Evolutionary conservation across 2,888 invertebrate species (phyloP), one percentile per base, ranked within the genome.

Genomic region (Zygaena filipendulae): DNA sequence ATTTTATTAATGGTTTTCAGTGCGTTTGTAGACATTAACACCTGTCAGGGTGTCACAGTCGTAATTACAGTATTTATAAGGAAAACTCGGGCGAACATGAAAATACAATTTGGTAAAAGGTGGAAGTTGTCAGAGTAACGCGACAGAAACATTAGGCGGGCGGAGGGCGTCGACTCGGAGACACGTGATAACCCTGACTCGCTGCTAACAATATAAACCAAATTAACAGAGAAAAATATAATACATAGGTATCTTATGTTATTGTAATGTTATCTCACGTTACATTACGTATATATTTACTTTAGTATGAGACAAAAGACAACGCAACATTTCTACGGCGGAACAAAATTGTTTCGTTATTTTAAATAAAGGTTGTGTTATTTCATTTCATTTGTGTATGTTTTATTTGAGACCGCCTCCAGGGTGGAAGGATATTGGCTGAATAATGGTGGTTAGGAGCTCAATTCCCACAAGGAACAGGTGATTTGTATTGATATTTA

Each of bases 1-100:
- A 54, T 53, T 49, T 54, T 52, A 43, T 55, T 64, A 70, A 70
- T 64, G 56, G 56, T 52, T 4, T 54, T 52, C 59, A 52, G 67
- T 71, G 63, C 63, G 56, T 62, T 48, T 45, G 58, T 53, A 59
- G 55, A 63, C 70, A 74, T 79, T 72, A 75, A 60, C 68, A 62
- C 62, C 71, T 75, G 77, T 72, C 77, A 62, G 57, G 43, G 52
- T 57, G 64, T 59, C 58, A 56, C 61, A 66, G 64, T 67, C 69
- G 71, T 79, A 77, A 79, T 79, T 72, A 77, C 70, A 72, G 72
- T 75, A 72, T 77, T 79, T 77, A 75, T 75, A 75, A 75, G 74
- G 72, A 75, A 75, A 79, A 72, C 63, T 75, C 70, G 59, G 55
- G 52, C 51, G 66, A 72, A 77, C 77, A 79, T 66, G 77, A 74